These are phyloP conservation scores for Drosophila mercatorum DNA, from an alignment of 2,888 invertebrate species.

Conservation along the genomic window DNA sequence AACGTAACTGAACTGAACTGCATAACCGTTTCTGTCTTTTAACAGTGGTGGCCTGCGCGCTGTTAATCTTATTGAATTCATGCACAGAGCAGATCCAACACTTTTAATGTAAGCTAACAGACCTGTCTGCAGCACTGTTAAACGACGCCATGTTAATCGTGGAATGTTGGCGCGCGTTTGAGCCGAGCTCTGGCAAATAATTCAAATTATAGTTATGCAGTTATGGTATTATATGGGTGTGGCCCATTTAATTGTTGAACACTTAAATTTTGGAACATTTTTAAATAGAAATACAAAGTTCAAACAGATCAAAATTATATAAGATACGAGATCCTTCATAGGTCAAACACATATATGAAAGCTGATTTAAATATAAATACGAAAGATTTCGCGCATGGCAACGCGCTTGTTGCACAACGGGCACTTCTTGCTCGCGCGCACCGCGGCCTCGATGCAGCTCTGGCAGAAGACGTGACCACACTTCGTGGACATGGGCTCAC, in stretches of 20 bases:
- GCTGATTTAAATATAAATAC: neutral
- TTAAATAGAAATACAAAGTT: neutral
- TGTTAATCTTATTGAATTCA: too few relatives aligned
- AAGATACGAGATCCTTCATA: neutral
- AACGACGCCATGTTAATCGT: neutral
- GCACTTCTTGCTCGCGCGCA: neutral
- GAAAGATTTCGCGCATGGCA: accelerated
- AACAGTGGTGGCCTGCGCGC: too few relatives aligned
- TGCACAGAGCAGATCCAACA: too few relatives aligned
- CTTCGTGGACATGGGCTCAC: neutral
- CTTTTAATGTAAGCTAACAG: neutral
- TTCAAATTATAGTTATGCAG: neutral
- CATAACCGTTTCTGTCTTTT: too few relatives aligned
- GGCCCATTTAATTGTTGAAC: neutral
- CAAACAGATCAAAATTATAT: neutral
- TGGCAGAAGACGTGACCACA: constrained; percentile 12
- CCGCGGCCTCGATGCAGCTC: neutral
- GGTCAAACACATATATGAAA: neutral
- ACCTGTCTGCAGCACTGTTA: neutral
- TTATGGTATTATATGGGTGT: neutral
- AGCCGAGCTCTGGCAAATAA: neutral
- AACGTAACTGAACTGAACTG: too few relatives aligned
- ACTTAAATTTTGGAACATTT: neutral
- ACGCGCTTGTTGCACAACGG: neutral
- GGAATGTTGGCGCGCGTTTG: neutral